These are phyloP conservation scores for Nanger granti DNA, from an alignment of 2,113 vertebrate genomes.

Conservation along the genomic window DNA sequence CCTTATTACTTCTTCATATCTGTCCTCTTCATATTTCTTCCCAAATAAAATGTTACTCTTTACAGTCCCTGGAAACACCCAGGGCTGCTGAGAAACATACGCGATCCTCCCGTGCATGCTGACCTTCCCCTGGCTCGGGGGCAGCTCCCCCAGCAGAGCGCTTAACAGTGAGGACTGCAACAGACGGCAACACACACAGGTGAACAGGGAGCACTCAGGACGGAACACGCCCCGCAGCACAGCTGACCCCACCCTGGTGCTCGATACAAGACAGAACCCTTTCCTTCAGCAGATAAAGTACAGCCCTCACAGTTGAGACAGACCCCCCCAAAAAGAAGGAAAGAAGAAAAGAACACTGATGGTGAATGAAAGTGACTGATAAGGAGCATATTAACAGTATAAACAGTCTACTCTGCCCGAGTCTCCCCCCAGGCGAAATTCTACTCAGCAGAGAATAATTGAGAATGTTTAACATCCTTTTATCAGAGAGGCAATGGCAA, in stretches of 20 bases:
- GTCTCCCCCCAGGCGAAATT: neutral
- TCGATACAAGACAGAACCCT: fast-evolving
- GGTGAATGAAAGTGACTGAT: neutral
- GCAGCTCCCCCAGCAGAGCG: neutral
- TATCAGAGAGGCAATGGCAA: too few relatives aligned
- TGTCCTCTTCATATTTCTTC: neutral
- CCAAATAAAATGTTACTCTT: too few relatives aligned
- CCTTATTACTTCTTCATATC: neutral
- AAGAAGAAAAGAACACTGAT: fast-evolving
- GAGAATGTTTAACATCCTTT: neutral
- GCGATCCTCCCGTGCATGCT: neutral
- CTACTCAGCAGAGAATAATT: neutral
- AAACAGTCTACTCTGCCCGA: too few relatives aligned
- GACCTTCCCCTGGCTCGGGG: too few relatives aligned
- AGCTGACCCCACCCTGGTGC: fast-evolving
- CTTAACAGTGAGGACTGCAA: fast-evolving
- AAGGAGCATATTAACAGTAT: neutral
- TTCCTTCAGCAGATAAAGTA: neutral
- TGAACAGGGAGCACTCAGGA: neutral
- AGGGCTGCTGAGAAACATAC: neutral
- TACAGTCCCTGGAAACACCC: neutral
- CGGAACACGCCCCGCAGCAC: fast-evolving
- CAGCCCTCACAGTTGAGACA: neutral
- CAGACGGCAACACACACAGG: fast-evolving
- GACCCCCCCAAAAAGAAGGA: too few relatives aligned